These are phyloP conservation scores for Globodera ellingtonae DNA, from an alignment of 1,140 invertebrate genomes.

Conservation along the genomic window DNA sequence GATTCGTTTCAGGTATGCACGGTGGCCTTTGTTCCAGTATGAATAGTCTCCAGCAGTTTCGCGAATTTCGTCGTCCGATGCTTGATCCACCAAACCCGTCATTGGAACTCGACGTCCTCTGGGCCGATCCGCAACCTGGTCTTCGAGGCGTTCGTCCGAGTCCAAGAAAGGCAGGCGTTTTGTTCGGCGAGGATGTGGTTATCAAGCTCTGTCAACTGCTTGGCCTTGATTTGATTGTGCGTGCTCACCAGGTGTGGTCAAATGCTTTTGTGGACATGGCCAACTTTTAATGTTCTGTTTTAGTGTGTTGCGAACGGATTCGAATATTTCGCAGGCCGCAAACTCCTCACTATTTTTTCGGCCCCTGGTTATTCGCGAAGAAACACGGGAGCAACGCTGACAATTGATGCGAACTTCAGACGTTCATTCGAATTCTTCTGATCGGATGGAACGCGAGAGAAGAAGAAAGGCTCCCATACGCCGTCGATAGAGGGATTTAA, in stretches of 20 bases:
- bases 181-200: constrained; percentile 58
- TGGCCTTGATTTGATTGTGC: constrained; percentile 55
- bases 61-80: background rate
- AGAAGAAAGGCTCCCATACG: no score
- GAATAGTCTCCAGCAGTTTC: background rate
- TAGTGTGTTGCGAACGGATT: no score
- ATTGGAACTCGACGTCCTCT: constrained; percentile 58
- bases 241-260: constrained; percentile 40
- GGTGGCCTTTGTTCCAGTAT: constrained; percentile 5
- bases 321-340: no score
- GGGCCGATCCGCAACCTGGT: constrained; percentile 64
- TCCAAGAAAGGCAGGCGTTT: constrained; percentile 70
- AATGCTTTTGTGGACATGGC: no score
- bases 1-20: background rate
- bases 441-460: no score
- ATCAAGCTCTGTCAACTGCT: constrained; percentile 44
- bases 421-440: no score
- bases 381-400: no score
- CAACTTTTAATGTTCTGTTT: no score
- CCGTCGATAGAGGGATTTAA: no score
- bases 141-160: constrained; percentile 66
- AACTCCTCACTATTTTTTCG: no score
- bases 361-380: no score
- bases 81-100: background rate
- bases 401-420: no score